Conservation (phyloP, 2,113 vertebrate genomes). For the Hippocampus mohnikei region DNA sequence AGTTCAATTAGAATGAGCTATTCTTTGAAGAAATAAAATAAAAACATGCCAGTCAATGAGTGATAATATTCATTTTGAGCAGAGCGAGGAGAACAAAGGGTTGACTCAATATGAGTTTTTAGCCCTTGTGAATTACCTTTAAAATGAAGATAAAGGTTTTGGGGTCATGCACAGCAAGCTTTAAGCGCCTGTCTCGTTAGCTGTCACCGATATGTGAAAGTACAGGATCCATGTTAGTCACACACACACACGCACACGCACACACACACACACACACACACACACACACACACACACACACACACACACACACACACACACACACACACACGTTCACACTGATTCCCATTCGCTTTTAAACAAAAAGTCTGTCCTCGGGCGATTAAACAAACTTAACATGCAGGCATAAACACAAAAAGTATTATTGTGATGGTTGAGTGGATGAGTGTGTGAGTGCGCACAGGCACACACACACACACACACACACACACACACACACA, state of each 20-base stretch:
- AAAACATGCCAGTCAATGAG: not conserved
- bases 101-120: not conserved
- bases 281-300: slow-evolving; percentile 25
- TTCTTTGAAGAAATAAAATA: not conserved
- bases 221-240: slow-evolving; percentile 77
- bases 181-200: slow-evolving; percentile 73
- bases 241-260: slow-evolving; percentile 22
- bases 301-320: slow-evolving; percentile 28
- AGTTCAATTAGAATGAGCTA: no score
- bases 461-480: not conserved
- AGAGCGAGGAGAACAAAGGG: not conserved
- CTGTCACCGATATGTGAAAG: slow-evolving; percentile 77
- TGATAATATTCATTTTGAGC: not conserved
- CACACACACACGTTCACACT: not conserved
- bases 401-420: not conserved
- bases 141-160: not conserved
- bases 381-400: not conserved
- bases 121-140: not conserved
- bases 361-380: not conserved
- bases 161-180: slow-evolving; percentile 52
- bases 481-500: not conserved
- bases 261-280: slow-evolving; percentile 30
- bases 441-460: not conserved
- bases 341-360: not conserved
- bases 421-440: slow-evolving; percentile 4